Percentiles rank a stretch among this genome's conserved stretches.
Conservation (phyloP, 64 coral and sea anemone species). For the Montipora sp. region DNA sequence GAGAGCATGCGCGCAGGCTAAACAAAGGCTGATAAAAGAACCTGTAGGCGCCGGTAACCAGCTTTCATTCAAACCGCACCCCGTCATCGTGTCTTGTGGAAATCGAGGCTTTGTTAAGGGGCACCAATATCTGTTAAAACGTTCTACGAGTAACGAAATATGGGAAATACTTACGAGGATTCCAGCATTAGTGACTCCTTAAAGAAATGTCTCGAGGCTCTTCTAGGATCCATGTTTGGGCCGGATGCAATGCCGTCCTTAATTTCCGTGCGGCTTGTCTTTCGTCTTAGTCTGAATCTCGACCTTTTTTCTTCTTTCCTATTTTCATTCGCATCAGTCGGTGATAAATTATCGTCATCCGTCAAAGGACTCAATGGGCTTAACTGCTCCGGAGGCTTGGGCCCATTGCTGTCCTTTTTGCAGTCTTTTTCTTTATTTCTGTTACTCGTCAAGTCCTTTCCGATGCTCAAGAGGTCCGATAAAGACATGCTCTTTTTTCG, state of each 20-base stretch:
- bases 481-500: constrained; percentile 76
- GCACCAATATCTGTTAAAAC: not conserved
- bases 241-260: constrained; percentile 97
- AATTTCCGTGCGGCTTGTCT: constrained; percentile 62
- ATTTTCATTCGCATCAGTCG: constrained; percentile 36
- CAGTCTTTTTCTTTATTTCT: constrained; percentile 41
- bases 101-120: not conserved
- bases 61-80: too few species aligned
- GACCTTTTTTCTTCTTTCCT: constrained; percentile 40
- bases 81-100: too few species aligned
- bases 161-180: constrained; percentile 86
- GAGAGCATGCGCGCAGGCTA: too few species aligned
- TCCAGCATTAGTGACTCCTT: constrained; percentile 91
- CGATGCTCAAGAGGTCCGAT: constrained; percentile 57
- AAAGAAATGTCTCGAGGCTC: constrained; percentile 80
- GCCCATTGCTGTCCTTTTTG: not conserved
- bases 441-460: constrained; percentile 44
- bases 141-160: not conserved
- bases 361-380: not conserved
- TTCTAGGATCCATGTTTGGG: constrained; percentile 87
- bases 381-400: not conserved
- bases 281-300: constrained; percentile 62
- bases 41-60: too few species aligned
- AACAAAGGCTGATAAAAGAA: too few species aligned
- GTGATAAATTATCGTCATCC: constrained; percentile 8